These are phyloP conservation scores for Nymphicus hollandicus DNA, from an alignment of 2,113 vertebrate genomes.

Conservation along the genomic window DNA sequence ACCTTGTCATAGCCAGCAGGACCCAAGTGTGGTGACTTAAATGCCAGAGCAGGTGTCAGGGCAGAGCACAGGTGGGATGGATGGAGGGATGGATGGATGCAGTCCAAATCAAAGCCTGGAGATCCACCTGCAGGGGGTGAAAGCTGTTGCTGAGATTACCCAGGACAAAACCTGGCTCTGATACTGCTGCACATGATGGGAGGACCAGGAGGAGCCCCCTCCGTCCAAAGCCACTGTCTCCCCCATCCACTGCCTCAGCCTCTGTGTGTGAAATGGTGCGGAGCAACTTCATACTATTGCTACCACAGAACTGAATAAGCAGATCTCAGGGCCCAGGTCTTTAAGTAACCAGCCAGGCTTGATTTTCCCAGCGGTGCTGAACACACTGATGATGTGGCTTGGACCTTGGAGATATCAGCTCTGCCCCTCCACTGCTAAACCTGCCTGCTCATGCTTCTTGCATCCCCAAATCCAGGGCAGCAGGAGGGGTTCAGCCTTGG, in stretches of 20 bases:
- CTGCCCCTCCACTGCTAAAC: neutral
- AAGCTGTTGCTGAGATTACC: neutral
- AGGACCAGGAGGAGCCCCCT: neutral
- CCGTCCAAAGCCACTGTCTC: neutral
- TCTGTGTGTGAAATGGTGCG: neutral
- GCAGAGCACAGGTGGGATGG: neutral
- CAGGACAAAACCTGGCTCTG: neutral
- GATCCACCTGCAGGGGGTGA: no score
- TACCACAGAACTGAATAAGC: neutral
- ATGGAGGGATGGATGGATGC: neutral
- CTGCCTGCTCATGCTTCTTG: rapidly evolving
- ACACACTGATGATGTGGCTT: neutral
- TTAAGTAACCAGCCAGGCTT: constrained; percentile 1
- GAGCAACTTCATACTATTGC: neutral
- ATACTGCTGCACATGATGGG: neutral
- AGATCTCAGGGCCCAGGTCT: neutral
- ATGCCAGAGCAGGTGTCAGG: neutral
- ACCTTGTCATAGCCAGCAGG: rapidly evolving
- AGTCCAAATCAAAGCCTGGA: neutral
- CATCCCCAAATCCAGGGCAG: neutral
- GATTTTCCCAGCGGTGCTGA: neutral
- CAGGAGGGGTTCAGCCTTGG: neutral
- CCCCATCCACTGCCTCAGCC: neutral
- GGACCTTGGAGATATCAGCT: neutral
- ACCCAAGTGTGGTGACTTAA: rapidly evolving